Evolutionary conservation across 2,888 invertebrate species (phyloP).

Genomic region (Aricia artaxerxes): DNA sequence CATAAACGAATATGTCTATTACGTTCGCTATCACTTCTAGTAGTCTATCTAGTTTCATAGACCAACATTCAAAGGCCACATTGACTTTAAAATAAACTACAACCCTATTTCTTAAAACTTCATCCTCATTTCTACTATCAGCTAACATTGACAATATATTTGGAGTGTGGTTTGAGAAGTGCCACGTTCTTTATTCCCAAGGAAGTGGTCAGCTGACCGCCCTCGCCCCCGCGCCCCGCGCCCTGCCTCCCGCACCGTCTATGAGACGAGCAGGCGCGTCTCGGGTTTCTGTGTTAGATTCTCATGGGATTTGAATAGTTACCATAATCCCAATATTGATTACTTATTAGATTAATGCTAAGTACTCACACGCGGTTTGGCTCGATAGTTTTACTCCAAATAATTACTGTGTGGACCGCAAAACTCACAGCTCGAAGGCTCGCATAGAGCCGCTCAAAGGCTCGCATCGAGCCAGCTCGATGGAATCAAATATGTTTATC

Average conservation of each 20-base stretch:
- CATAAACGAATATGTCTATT: too few species aligned
- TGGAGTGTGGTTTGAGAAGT: slow-evolving; percentile 3
- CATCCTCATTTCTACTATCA: background rate
- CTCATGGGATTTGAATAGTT: slow-evolving; percentile 9
- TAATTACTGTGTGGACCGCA: too few species aligned
- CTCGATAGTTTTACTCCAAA: too few species aligned
- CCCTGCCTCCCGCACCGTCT: background rate
- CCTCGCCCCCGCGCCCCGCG: background rate
- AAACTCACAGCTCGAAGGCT: too few species aligned
- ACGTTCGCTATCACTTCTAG: too few species aligned
- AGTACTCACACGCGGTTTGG: too few species aligned
- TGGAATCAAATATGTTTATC: too few species aligned
- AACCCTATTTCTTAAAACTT: background rate
- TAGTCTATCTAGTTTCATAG: too few species aligned
- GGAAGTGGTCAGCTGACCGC: slow-evolving; percentile 48
- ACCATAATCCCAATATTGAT: background rate
- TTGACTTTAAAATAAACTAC: too few species aligned
- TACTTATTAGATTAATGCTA: background rate
- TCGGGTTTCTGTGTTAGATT: slow-evolving; percentile 15
- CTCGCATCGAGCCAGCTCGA: too few species aligned
- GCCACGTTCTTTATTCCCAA: slow-evolving; percentile 49
- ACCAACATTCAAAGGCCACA: background rate
- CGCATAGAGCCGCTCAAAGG: too few species aligned
- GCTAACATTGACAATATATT: background rate
- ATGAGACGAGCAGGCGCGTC: slow-evolving; percentile 13